Evolutionary conservation across 2,797 vertebrate species (phyloP), one percentile per base, ranked within the genome.

Genomic region (Sebastes matsubarae): DNA sequence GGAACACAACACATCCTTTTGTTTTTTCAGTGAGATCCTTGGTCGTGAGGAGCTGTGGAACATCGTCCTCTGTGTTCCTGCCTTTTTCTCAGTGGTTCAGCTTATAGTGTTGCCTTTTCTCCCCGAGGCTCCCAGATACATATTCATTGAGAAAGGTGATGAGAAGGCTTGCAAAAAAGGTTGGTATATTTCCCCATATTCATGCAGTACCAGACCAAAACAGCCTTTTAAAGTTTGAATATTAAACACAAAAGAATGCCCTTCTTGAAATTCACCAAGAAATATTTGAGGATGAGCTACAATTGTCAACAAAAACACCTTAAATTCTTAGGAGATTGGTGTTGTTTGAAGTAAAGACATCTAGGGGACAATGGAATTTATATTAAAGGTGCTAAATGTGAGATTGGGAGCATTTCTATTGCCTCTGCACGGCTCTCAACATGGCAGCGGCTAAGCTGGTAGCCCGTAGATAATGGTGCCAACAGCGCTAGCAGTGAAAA

Each of bases 91-190:
- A 2, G 27, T 95, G 11, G 1, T 96, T 83, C 95, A 95, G 75
- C n/a, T 97, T 27, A 20, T 96, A 22, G 82, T 81, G 11, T 83
- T 97, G 79, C 96, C 96, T 30, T 96, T 96, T 85, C 92, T 97
- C 77, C 96, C 97, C 16, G 96, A 98, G n/a, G 94, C 96, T 4
- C 97, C 97, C 29, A 91, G 96, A 90, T 97, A 97, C 77, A 90
- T 96, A 68, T 94, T 97, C 72, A 96, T 98, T 72, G 97, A 97
- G 87, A 96, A 94, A 84, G 91, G 92, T 20, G 94, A 97, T 8
- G 93, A 93, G 3, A 87, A 94, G 22, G 91, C 84, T 3, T 97
- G 96, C 85, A 93, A 89, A 73, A 95, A 93, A 94, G 97, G 97
- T 97, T 46, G 24, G 81, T 68, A 16, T 58, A 10, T 16, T 70